These are phyloP conservation scores for Corythornis vintsioides DNA, from an alignment of 2,113 vertebrate species.

Conservation along the genomic window DNA sequence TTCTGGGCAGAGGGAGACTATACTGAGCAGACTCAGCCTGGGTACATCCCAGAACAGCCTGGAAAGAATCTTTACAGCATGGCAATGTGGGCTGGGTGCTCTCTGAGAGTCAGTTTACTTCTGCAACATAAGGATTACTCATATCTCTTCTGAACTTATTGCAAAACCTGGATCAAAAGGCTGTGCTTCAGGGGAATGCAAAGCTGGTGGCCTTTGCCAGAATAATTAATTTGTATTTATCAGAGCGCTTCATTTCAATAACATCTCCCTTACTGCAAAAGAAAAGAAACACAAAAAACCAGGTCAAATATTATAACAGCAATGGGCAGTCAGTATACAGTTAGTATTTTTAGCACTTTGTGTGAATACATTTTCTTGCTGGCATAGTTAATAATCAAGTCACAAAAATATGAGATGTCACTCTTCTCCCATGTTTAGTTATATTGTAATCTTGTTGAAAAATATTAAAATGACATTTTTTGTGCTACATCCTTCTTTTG, in stretches of 20 bases:
- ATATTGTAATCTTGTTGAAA: not conserved
- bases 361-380: not conserved
- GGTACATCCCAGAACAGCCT: not conserved
- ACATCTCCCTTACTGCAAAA: not conserved
- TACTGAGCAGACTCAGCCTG: not conserved
- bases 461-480: not conserved
- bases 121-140: not conserved
- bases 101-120: not conserved
- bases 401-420: not conserved
- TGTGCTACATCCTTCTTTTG: not conserved
- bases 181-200: slow-evolving; percentile 69
- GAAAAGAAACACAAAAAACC: not conserved
- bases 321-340: not conserved
- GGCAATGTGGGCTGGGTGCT: not conserved
- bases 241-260: not conserved
- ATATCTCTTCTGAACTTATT: slow-evolving; percentile 42
- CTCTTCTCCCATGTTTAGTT: not conserved
- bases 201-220: slow-evolving; percentile 71
- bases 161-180: slow-evolving; percentile 62
- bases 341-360: not conserved
- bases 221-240: slow-evolving; percentile 67
- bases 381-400: not conserved
- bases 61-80: not conserved
- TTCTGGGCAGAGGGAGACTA: not conserved
- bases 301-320: not conserved